phyloP scores from a whole-genome alignment of 1,140 invertebrate genomes.

The Spodoptera litura region DNA sequence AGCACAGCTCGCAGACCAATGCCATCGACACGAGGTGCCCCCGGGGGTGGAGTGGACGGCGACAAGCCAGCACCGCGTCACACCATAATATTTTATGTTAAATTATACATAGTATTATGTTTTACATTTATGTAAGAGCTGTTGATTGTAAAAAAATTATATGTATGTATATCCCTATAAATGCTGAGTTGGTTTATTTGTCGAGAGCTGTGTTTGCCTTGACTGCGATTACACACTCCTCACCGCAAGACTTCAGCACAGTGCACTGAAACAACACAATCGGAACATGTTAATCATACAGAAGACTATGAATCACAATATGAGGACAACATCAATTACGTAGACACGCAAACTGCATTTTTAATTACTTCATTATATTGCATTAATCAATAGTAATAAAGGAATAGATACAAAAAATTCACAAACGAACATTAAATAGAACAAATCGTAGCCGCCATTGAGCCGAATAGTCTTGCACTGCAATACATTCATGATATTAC shows the following conservation, averaged over 20 bases:
- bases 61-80: constrained; percentile 60
- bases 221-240: constrained; percentile 97
- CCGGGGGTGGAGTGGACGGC: constrained; percentile 31
- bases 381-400: no score
- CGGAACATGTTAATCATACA: background rate
- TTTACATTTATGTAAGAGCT: constrained; percentile 86
- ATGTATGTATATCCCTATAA: constrained; percentile 84
- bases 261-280: constrained; percentile 90
- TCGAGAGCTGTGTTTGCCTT: constrained; percentile 97
- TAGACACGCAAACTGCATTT: no score
- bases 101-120: constrained; percentile 86
- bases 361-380: no score
- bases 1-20: constrained; percentile 1
- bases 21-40: constrained; percentile 43
- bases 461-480: no score
- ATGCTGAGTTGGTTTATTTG: constrained; percentile 90
- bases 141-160: constrained; percentile 85
- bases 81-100: constrained; percentile 79
- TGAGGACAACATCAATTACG: no score
- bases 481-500: no score
- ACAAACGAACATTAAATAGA: no score
- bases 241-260: constrained; percentile 95
- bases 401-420: no score
- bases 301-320: background rate
- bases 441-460: no score